These are phyloP conservation scores for Nephrotoma appendiculata DNA, from an alignment of 2,888 invertebrate genomes.

Conservation along the genomic window DNA sequence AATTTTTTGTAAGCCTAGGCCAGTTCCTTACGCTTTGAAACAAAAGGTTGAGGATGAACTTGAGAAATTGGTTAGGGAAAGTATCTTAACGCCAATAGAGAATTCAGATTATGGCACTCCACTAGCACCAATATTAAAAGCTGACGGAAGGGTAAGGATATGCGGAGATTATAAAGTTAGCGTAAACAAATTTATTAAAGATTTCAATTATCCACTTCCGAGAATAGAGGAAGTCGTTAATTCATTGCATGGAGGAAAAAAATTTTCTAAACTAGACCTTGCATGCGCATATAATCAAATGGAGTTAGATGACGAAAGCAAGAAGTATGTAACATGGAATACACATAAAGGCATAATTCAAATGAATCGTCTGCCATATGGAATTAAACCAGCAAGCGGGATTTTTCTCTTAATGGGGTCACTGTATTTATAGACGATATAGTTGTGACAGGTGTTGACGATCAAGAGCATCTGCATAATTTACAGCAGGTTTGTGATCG, in stretches of 20 bases:
- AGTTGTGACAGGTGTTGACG: constrained; percentile 17
- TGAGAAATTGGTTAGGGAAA: constrained; percentile 8
- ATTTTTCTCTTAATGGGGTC: constrained; percentile 19
- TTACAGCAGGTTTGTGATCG: constrained; percentile 16
- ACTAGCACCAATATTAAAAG: constrained; percentile 13
- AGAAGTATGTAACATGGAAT: neutral
- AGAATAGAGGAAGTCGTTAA: constrained; percentile 19
- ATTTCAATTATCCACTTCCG: constrained; percentile 16
- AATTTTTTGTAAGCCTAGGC: neutral
- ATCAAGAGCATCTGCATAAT: constrained; percentile 15
- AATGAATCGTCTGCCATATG: constrained; percentile 18
- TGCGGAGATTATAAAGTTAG: constrained; percentile 15
- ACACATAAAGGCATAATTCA: no score
- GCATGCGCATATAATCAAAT: constrained; percentile 23
- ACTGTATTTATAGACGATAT: constrained; percentile 19
- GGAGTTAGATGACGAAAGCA: constrained; percentile 18
- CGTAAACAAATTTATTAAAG: constrained; percentile 18
- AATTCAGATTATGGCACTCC: constrained; percentile 9
- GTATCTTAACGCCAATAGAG: constrained; percentile 7
- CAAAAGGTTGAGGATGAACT: constrained; percentile 8
- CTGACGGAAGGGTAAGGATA: constrained; percentile 10
- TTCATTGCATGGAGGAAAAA: constrained; percentile 13
- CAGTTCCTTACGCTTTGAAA: neutral
- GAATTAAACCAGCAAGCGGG: constrained; percentile 24
- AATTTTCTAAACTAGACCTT: constrained; percentile 18